Conservation (phyloP, 2,797 vertebrate genomes). For the Odontamblyopus rebecca region DNA sequence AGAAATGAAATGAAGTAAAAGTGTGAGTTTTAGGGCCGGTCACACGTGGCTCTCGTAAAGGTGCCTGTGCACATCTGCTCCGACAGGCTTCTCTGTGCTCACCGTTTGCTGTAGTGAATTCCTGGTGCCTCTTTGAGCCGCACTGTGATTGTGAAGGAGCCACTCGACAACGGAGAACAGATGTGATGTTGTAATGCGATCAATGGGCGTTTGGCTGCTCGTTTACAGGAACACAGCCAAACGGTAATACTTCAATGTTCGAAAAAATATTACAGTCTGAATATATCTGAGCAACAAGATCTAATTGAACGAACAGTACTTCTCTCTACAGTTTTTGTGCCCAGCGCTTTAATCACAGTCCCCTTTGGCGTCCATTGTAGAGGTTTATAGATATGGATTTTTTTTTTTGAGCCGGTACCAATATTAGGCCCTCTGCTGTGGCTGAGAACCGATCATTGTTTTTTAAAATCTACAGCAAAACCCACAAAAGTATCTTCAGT, state of each 20-base stretch:
- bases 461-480: too few species aligned
- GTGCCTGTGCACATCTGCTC: too few species aligned
- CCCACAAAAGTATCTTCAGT: too few species aligned
- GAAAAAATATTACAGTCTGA: neutral
- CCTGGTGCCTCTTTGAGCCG: neutral
- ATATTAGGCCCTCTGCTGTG: too few species aligned
- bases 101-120: neutral
- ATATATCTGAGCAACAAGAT: neutral
- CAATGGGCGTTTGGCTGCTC: neutral
- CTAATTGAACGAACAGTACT: neutral
- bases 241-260: neutral
- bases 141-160: neutral
- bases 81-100: too few species aligned
- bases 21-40: conserved; percentile 5
- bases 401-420: too few species aligned
- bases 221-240: neutral
- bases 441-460: too few species aligned
- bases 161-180: neutral
- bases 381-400: too few species aligned
- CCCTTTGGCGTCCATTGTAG: too few species aligned
- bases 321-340: too few species aligned
- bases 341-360: too few species aligned
- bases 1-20: too few species aligned
- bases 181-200: neutral
- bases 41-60: conserved; percentile 32